Evolutionary conservation across 2,113 vertebrate genomes (phyloP).

Genomic region (Amphiprion ocellaris): DNA sequence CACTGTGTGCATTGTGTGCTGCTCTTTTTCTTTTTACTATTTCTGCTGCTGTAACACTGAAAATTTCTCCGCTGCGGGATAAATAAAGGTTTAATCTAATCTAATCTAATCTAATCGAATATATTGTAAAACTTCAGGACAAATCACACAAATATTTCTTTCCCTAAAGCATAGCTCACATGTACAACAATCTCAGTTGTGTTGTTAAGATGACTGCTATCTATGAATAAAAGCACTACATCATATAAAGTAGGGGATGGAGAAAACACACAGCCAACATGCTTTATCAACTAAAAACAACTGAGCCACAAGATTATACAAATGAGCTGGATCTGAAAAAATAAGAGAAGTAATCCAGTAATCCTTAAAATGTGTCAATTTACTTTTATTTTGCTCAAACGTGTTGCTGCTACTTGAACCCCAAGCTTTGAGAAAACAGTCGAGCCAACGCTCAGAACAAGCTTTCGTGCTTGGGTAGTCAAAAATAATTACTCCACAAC

Average conservation of each 20-base stretch:
- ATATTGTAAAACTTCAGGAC: not conserved
- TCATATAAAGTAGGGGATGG: not conserved
- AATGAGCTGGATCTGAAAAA: constrained; percentile 44
- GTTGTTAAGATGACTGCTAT: not conserved
- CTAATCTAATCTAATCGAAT: too few species aligned
- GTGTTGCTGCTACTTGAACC: constrained; percentile 26
- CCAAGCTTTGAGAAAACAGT: constrained; percentile 30
- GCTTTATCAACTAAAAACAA: constrained; percentile 9
- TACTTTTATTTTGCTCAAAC: constrained; percentile 24
- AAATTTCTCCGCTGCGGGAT: too few species aligned
- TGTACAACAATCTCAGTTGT: not conserved
- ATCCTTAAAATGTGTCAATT: constrained; percentile 33
- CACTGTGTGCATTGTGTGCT: too few species aligned
- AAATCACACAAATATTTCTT: not conserved
- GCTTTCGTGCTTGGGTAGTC: constrained; percentile 39
- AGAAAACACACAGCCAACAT: not conserved
- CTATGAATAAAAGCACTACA: not conserved
- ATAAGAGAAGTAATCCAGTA: constrained; percentile 19
- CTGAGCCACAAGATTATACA: constrained; percentile 28
- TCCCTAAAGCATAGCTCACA: too few species aligned
- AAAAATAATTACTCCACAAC: constrained; percentile 48
- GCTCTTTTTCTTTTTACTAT: too few species aligned
- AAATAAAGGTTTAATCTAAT: too few species aligned
- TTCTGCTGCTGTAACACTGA: too few species aligned
- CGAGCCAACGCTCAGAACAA: constrained; percentile 3